These are phyloP conservation scores for Metalampra italica DNA, from an alignment of 2,888 invertebrate species.

Conservation along the genomic window DNA sequence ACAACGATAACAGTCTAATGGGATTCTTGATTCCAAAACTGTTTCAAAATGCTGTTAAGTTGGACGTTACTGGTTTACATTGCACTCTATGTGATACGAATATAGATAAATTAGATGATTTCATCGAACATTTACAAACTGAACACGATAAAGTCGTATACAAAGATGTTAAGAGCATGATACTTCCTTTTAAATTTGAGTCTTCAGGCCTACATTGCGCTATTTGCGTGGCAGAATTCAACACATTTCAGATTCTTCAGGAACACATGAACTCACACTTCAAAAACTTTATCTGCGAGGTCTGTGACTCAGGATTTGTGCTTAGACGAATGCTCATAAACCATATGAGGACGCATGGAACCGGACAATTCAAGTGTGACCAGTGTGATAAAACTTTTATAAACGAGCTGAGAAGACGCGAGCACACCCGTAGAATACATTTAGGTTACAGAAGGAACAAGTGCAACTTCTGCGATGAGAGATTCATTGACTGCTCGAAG, in stretches of 20 bases:
- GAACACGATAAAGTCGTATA: slow-evolving; percentile 31
- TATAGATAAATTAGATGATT: slow-evolving; percentile 30
- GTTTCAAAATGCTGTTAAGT: slow-evolving; percentile 37
- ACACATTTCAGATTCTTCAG: slow-evolving; percentile 45
- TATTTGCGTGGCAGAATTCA: slow-evolving; percentile 35
- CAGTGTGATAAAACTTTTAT: slow-evolving; percentile 43
- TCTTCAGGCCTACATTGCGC: slow-evolving; percentile 40
- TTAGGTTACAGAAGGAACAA: slow-evolving; percentile 33
- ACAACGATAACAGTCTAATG: slow-evolving; percentile 34
- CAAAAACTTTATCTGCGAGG: slow-evolving; percentile 42
- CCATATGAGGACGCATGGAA: slow-evolving; percentile 40
- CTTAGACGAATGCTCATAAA: slow-evolving; percentile 29
- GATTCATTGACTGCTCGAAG: slow-evolving; percentile 45
- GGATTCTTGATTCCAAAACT: slow-evolving; percentile 29
- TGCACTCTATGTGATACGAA: slow-evolving; percentile 39
- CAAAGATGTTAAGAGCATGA: slow-evolving; percentile 40
- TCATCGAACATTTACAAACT: slow-evolving; percentile 33
- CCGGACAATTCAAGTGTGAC: slow-evolving; percentile 40
- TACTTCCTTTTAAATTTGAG: slow-evolving; percentile 56
- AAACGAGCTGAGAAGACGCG: slow-evolving; percentile 18
- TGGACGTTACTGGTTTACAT: slow-evolving; percentile 45
- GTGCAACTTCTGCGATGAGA: slow-evolving; percentile 38
- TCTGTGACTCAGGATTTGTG: slow-evolving; percentile 41
- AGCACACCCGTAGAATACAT: slow-evolving; percentile 25
- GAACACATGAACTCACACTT: slow-evolving; percentile 59